Evolutionary conservation across 2,113 vertebrate genomes (phyloP), one percentile per base, ranked within the genome.

Genomic region (Coryphaenoides rupestris): DNA sequence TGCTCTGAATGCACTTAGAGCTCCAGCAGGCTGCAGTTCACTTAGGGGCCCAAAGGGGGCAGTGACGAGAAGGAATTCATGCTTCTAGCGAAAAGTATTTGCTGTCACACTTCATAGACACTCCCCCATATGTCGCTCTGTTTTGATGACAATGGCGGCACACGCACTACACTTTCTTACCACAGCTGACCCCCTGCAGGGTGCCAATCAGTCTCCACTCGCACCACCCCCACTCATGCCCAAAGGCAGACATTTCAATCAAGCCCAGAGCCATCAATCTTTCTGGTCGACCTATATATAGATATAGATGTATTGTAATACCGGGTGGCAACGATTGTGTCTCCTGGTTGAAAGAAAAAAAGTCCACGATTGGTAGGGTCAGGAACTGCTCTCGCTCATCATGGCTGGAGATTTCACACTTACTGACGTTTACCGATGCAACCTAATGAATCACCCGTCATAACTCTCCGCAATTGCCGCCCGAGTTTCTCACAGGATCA

Each of bases 171-270:
- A 23, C 64, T 65, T 55, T 75, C 71, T 80, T 88, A 82, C 67
- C 71, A 75, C 73, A 28, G 77, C 77, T 7, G 63, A 75, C 82
- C 85, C 80, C 70, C 67, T 75, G 69, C 76, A 74, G 68, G 68
- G 78, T 71, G 72, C 75, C 84, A 85, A 91, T 92, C 87, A 88
- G 91, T 91, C 90, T 90, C 60, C 21, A 75, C 80, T 68, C 80
- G 66, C 75, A 75, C 83, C 68, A 57, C 68, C 82, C 85, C 88
- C 85, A 78, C 73, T 58, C 75, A 56, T 81, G 86, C 88, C 90
- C 84, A 19, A 45, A 81, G 89, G 91, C 87, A 72, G 79, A 85
- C 84, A 84, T 91, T 91, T 92, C 91, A 89, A 91, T 92, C 91
- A 92, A 87, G 87, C 70, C 17, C 57, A 40, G 68, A 81, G 80